Evolutionary conservation across 2,888 invertebrate species (phyloP).

Genomic region (Acholoe squamosa): DNA sequence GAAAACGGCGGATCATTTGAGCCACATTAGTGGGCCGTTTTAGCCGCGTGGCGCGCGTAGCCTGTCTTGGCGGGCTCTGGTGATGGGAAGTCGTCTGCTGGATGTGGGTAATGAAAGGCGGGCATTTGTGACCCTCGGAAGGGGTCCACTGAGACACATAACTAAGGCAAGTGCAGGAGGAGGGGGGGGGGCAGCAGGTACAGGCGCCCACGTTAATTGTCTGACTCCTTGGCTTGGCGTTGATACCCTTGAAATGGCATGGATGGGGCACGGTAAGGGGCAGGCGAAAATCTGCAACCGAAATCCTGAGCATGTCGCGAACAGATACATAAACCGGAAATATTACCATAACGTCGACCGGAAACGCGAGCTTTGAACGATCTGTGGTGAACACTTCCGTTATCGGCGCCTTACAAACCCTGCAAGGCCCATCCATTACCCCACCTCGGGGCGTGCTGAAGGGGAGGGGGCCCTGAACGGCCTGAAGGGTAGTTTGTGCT

Average conservation of each 20-base stretch:
- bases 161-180: not conserved
- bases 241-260: not conserved
- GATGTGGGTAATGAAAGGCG: slow-evolving; percentile 23
- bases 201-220: slow-evolving; percentile 25
- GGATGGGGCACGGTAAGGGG: not conserved
- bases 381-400: slow-evolving; percentile 23
- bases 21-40: slow-evolving; percentile 18
- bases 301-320: slow-evolving; percentile 41
- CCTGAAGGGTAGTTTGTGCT: not conserved
- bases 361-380: slow-evolving; percentile 3
- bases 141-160: slow-evolving; percentile 14
- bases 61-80: slow-evolving; percentile 1
- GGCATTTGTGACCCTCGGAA: slow-evolving; percentile 11
- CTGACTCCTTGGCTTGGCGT: not conserved
- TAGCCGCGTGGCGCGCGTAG: not conserved
- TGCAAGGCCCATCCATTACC: not conserved
- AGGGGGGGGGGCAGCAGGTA: not conserved
- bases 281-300: not conserved
- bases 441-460: not conserved
- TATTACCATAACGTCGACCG: slow-evolving; percentile 38
- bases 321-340: slow-evolving; percentile 38
- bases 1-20: slow-evolving; percentile 31
- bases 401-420: slow-evolving; percentile 21
- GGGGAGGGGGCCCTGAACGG: not conserved
- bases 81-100: not conserved